A percentile compares a stretch with the other conserved stretches of the same genome.
phyloP scores from a whole-genome alignment of 2,113 vertebrate genomes.

The Corvus hawaiiensis region DNA sequence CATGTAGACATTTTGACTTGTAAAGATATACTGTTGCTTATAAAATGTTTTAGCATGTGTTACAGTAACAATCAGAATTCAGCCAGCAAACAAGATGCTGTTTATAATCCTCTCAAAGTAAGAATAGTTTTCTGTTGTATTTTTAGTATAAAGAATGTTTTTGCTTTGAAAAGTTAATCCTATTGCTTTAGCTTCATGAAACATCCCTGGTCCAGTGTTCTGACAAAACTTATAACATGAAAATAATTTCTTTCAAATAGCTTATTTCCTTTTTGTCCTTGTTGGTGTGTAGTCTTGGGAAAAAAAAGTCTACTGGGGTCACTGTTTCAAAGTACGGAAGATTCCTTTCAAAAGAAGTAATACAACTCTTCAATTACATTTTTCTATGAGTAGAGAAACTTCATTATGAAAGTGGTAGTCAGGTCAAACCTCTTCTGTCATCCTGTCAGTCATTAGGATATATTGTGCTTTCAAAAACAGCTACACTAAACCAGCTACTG shows the following conservation, averaged over 20 bases:
- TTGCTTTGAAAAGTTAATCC: constrained; percentile 8
- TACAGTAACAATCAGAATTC: not conserved
- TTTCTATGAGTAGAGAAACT: constrained; percentile 11
- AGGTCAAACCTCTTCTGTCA: constrained; percentile 36
- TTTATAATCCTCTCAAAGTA: not conserved
- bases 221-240: not conserved
- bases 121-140: not conserved
- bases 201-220: not conserved
- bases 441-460: constrained; percentile 28
- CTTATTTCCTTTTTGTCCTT: constrained; percentile 18
- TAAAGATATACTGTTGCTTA: not conserved
- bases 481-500: not conserved
- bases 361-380: constrained; percentile 15
- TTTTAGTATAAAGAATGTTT: not conserved
- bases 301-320: not conserved
- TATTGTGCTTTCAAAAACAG: not conserved
- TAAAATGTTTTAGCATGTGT: not conserved
- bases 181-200: not conserved
- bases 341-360: constrained; percentile 4
- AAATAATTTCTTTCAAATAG: constrained; percentile 4
- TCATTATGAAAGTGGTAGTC: constrained; percentile 34
- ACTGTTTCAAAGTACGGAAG: constrained; percentile 5
- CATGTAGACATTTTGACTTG: not conserved
- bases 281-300: not conserved
- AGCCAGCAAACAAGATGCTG: not conserved